A percentile compares a stretch with the other conserved stretches of the same genome.
These are phyloP conservation scores for Physocephala rufipes DNA, from an alignment of 2,888 invertebrate genomes.

Conservation along the genomic window DNA sequence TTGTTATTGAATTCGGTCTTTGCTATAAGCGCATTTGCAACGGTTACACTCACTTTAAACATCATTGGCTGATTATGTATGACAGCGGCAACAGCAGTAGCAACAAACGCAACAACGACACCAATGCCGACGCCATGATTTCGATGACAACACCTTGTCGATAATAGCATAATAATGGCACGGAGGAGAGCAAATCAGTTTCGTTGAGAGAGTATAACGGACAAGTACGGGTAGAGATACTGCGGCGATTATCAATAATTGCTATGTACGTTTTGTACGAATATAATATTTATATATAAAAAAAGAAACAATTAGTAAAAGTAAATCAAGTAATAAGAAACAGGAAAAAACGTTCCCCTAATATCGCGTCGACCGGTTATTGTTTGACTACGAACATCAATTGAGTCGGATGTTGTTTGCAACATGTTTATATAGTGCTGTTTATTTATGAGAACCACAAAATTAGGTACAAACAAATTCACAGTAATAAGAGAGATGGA, in stretches of 20 bases:
- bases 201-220: slow-evolving; percentile 35
- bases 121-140: too few species aligned
- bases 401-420: background rate
- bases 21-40: background rate
- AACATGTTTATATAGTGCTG: slow-evolving; percentile 20
- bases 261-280: slow-evolving; percentile 16
- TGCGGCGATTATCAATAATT: slow-evolving; percentile 27
- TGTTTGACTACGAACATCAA: slow-evolving; percentile 1
- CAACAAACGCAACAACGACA: background rate
- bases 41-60: slow-evolving; percentile 24
- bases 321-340: background rate
- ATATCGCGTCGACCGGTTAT: slow-evolving; percentile 6
- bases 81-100: too few species aligned
- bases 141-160: background rate
- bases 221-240: slow-evolving; percentile 24
- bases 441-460: background rate
- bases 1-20: slow-evolving; percentile 8
- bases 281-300: slow-evolving; percentile 3
- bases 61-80: slow-evolving; percentile 20
- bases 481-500: too few species aligned
- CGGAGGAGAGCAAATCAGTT: slow-evolving; percentile 38
- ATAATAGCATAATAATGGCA: slow-evolving; percentile 36
- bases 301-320: slow-evolving; percentile 3
- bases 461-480: too few species aligned
- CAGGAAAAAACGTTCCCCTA: background rate